Conservation (phyloP, 1,140 invertebrate species). For the Drosophila prosaltans region DNA sequence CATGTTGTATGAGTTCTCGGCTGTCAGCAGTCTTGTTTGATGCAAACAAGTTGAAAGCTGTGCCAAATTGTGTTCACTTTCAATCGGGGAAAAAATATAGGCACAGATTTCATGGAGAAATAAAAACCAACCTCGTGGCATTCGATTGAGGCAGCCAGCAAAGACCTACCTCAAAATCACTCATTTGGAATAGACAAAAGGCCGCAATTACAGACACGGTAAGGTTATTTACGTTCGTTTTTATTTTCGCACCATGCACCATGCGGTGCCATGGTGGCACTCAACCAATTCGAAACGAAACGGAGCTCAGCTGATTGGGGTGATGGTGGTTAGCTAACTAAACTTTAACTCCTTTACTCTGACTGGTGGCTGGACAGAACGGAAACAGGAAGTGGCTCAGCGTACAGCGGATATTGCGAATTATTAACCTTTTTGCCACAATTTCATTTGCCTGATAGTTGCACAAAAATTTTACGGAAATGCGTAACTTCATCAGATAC, state of each 20-base stretch:
- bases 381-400: slow-evolving; percentile 62
- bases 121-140: not conserved
- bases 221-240: slow-evolving; percentile 37
- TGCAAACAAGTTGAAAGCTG: slow-evolving; percentile 12
- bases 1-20: slow-evolving; percentile 1
- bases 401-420: slow-evolving; percentile 74
- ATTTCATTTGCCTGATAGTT: slow-evolving; percentile 18
- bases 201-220: slow-evolving; percentile 66
- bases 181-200: slow-evolving; percentile 73
- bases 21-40: not conserved
- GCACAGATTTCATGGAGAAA: slow-evolving; percentile 20
- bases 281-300: no score
- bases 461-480: slow-evolving; percentile 6
- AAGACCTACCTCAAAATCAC: slow-evolving; percentile 71
- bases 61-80: slow-evolving; percentile 31
- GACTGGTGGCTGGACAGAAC: slow-evolving; percentile 45
- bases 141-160: slow-evolving; percentile 12
- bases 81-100: slow-evolving; percentile 1
- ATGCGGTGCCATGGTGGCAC: slow-evolving; percentile 25
- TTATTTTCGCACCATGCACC: slow-evolving; percentile 18
- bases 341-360: slow-evolving; percentile 29
- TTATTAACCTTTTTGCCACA: slow-evolving; percentile 70
- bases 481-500: slow-evolving; percentile 1
- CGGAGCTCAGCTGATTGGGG: not conserved
- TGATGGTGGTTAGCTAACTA: slow-evolving; percentile 26